phyloP scores from a whole-genome alignment of 2,113 vertebrate genomes.

The Sinocyclocheilus maitianheensis region DNA sequence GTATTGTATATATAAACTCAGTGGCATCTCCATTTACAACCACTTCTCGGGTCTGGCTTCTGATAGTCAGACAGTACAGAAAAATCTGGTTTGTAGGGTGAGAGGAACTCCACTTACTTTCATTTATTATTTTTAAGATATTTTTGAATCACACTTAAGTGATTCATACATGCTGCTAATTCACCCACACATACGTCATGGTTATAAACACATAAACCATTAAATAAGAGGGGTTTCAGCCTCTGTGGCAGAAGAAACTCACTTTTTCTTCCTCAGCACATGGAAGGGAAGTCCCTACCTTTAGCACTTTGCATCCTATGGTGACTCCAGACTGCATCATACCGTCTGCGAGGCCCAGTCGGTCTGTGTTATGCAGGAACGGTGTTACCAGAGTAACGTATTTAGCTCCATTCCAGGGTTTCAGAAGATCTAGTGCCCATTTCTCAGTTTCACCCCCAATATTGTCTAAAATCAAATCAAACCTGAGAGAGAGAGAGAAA shows the following conservation, averaged over 20 bases:
- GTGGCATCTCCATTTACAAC: neutral
- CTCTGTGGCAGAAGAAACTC: neutral
- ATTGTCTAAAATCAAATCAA: constrained; percentile 92
- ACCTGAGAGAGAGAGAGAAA: constrained; percentile 60
- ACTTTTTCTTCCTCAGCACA: neutral
- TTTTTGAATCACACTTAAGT: neutral
- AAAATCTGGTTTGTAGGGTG: neutral
- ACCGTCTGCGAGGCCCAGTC: constrained; percentile 89
- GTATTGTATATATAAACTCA: neutral
- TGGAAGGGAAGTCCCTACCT: constrained; percentile 72
- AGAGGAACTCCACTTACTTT: neutral
- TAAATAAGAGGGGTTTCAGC: neutral
- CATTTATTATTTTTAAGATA: neutral
- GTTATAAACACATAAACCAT: neutral
- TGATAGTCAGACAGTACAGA: neutral
- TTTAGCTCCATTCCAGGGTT: constrained; percentile 91
- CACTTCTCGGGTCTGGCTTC: neutral
- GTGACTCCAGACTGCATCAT: constrained; percentile 89
- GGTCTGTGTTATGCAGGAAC: constrained; percentile 91
- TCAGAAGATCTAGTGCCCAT: constrained; percentile 86
- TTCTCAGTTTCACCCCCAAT: constrained; percentile 88
- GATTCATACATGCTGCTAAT: neutral
- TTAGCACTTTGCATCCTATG: constrained; percentile 82
- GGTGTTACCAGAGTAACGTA: constrained; percentile 93
- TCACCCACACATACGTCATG: neutral